phyloP scores from a whole-genome alignment of 2,888 invertebrate species.

The Molorchus minor region DNA sequence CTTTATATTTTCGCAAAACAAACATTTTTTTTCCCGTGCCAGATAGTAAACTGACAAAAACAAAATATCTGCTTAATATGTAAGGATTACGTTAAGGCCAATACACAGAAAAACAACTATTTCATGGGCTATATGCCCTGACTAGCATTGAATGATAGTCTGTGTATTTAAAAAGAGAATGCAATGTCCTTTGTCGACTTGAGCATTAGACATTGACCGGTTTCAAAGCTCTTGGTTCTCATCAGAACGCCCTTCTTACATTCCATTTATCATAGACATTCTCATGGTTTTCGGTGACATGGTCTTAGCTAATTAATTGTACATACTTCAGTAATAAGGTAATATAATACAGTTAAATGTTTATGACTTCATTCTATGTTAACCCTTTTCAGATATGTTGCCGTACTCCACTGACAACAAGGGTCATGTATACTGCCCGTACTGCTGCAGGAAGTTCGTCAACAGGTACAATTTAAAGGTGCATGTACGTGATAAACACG shows the following conservation, averaged over 20 bases:
- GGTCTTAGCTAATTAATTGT: conserved; percentile 25
- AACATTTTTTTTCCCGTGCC: too few species aligned
- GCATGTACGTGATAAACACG: conserved; percentile 77
- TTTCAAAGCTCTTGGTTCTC: too few species aligned
- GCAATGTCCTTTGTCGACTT: too few species aligned
- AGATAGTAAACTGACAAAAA: too few species aligned
- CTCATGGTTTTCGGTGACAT: conserved; percentile 21
- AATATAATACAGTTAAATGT: conserved; percentile 35
- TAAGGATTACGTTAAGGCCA: too few species aligned
- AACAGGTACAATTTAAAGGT: conserved; percentile 77
- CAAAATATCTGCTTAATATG: too few species aligned
- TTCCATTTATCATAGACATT: conserved; percentile 4
- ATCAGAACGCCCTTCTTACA: conserved; percentile 2
- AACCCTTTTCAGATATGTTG: conserved; percentile 53
- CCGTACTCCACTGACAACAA: conserved; percentile 56
- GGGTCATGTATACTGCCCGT: conserved; percentile 70
- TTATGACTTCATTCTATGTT: conserved; percentile 39
- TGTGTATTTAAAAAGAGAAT: too few species aligned
- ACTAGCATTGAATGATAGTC: too few species aligned
- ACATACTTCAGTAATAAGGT: conserved; percentile 37
- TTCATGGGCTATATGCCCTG: too few species aligned
- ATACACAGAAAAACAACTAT: too few species aligned
- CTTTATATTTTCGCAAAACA: too few species aligned
- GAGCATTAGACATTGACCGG: too few species aligned
- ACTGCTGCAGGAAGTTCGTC: conserved; percentile 71